Base-by-base conservation (phyloP, 2,888 invertebrate species). In the Boloria selene region DNA sequence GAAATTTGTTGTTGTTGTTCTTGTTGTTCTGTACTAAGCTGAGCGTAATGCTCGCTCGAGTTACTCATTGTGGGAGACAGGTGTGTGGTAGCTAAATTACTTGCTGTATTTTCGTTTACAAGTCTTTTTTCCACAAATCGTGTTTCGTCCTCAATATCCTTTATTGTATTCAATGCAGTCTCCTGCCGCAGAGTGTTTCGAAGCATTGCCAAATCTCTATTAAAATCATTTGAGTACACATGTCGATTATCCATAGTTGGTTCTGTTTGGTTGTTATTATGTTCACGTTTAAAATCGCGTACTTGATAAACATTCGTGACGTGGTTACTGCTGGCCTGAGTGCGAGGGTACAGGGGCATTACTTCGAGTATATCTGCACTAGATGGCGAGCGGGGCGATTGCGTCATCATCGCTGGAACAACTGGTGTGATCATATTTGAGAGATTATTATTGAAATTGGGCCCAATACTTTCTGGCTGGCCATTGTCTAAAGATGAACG, bases 221-320 rank as follows among this genome's bases (percentile, higher is more conserved):
- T 87, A 1, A 93, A 75, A 73, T 92, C 93, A 82, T 92, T 91
- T 54, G 85, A 83, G 63, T 93, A 93, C 13, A 86, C 82, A 77
- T 90, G 92, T 61, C 78, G 75, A 3, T 76, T 68, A 50, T 87
- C 86, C 44, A 79, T 72, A 50, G 70, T 75, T 62, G 70, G 59
- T 66, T 90, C 87, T 66, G 81, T 75, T 72, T 86, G 88, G 72
- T 93, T 93, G 69, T 93, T 93, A 65, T 92, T 92, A 69, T 90
- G 88, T 75, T 93, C 93, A 74, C 88, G 85, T 72, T 93, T 94
- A 75, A 94, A 93, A 67, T 93, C 94, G 66, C 89, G 81, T 14
- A 92, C 72, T 73, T 94, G 93, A 77, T 94, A 94, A 2, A 94
- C 83, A 83, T 94, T 94, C 50, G 93, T 88, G 17, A 88, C 89